Percentiles rank a stretch among this genome's conserved stretches.
Conservation (phyloP, 2,797 vertebrate genomes). For the Chloroceryle inda region DNA sequence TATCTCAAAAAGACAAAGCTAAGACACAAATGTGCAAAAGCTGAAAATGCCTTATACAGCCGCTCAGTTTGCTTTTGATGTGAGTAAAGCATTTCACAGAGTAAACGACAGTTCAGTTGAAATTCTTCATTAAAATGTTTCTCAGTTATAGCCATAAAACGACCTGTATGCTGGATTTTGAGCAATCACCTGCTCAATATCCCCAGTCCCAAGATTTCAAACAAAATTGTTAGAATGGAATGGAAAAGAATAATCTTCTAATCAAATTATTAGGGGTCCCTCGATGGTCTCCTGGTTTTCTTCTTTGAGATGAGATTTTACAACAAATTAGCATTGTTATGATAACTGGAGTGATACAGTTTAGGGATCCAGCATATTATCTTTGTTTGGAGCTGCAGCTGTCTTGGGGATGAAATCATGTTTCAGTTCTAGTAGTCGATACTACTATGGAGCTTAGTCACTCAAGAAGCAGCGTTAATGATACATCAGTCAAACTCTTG, state of each 20-base stretch:
- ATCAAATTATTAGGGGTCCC: neutral
- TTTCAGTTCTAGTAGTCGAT: neutral
- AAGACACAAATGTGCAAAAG: neutral
- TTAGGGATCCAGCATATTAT: neutral
- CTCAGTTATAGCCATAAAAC: neutral
- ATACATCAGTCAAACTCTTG: slow-evolving; percentile 25
- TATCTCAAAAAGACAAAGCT: neutral
- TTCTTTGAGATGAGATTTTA: neutral
- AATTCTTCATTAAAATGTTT: slow-evolving; percentile 14
- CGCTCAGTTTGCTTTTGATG: neutral
- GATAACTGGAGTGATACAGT: neutral
- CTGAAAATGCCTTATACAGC: neutral
- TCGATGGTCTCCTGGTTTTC: neutral
- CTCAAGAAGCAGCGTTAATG: slow-evolving; percentile 17
- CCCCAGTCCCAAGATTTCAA: neutral
- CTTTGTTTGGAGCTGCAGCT: slow-evolving; percentile 20
- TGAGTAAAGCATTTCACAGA: neutral
- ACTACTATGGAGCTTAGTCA: slow-evolving; percentile 62
- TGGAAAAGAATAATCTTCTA: neutral
- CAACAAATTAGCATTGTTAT: neutral
- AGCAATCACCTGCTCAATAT: neutral
- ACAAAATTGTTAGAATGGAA: neutral
- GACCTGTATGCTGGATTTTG: neutral
- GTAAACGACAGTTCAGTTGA: slow-evolving; percentile 10
- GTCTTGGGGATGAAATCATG: slow-evolving; percentile 6